Evolutionary conservation across 2,113 vertebrate genomes (phyloP).

Genomic region (Lichenostomus cassidix): DNA sequence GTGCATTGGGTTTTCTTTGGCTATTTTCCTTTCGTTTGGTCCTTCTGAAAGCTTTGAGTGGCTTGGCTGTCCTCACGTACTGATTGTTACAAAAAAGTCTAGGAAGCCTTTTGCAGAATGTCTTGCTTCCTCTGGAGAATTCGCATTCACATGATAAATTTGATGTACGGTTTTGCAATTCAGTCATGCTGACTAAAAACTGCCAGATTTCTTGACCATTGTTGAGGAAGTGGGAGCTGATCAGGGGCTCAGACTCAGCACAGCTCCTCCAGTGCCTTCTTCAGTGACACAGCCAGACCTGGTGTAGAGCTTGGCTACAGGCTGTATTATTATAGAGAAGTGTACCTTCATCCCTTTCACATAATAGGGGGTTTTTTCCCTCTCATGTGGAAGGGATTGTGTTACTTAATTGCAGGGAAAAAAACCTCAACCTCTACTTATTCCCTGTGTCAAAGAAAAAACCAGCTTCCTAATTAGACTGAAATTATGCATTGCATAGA

Average conservation of each 20-base stretch:
- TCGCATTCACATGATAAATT: not conserved
- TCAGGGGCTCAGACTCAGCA: not conserved
- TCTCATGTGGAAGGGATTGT: not conserved
- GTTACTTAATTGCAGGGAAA: not conserved
- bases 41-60: not conserved
- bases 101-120: not conserved
- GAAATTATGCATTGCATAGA: not conserved
- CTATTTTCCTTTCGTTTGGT: not conserved
- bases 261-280: not conserved
- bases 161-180: not conserved
- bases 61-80: not conserved
- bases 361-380: not conserved
- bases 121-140: not conserved
- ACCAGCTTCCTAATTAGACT: not conserved
- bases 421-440: not conserved
- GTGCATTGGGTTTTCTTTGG: not conserved
- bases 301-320: not conserved
- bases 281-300: not conserved
- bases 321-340: not conserved
- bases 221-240: not conserved
- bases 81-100: not conserved
- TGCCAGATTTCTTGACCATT: not conserved
- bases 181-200: not conserved
- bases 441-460: not conserved
- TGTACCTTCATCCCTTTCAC: not conserved